Conservation (phyloP, 2,113 vertebrate genomes). For the Mellivora capensis region DNA sequence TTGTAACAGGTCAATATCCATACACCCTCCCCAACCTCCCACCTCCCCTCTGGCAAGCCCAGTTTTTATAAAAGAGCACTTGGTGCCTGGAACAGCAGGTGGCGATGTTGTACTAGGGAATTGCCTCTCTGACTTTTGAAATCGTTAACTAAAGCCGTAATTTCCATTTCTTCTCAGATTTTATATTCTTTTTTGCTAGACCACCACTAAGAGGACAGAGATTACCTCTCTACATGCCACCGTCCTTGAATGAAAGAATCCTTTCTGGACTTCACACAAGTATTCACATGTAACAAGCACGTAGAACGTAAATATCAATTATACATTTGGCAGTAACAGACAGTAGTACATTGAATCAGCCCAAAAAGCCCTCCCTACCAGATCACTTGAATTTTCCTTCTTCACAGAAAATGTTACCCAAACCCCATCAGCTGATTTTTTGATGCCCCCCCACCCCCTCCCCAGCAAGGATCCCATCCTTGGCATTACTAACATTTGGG, state of each 20-base stretch:
- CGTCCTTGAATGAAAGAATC: not conserved
- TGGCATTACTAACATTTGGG: not conserved
- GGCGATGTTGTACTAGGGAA: not conserved
- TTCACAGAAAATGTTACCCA: not conserved
- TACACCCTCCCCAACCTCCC: too few relatives aligned
- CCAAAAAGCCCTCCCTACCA: not conserved
- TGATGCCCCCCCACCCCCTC: fast-evolving
- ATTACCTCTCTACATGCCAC: not conserved
- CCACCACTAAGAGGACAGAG: not conserved
- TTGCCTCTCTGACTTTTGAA: not conserved
- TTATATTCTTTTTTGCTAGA: not conserved
- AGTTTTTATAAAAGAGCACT: not conserved
- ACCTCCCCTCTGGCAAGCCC: not conserved
- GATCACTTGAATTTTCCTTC: not conserved
- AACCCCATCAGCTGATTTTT: not conserved
- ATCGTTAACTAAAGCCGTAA: not conserved
- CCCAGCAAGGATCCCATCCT: not conserved
- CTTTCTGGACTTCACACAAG: not conserved
- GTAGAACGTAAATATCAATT: not conserved
- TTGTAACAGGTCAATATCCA: not conserved
- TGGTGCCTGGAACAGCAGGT: not conserved
- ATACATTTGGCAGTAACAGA: not conserved
- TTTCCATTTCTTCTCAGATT: not conserved
- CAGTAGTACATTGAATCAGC: not conserved
- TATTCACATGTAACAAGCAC: not conserved